phyloP scores from a whole-genome alignment of 2,113 vertebrate species.

The Alces alces region DNA sequence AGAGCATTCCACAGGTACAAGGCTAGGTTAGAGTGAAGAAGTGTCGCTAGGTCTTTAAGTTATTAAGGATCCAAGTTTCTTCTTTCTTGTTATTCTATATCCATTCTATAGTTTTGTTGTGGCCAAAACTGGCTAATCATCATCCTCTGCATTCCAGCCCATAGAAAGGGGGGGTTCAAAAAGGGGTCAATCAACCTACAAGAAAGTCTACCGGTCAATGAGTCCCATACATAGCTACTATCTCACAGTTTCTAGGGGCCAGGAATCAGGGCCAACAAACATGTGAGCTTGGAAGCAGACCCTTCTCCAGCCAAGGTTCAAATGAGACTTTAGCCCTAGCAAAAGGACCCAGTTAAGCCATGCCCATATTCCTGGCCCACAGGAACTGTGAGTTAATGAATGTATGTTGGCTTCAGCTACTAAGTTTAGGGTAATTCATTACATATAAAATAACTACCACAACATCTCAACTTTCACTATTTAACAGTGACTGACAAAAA shows the following conservation, averaged over 20 bases:
- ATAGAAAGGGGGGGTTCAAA: neutral
- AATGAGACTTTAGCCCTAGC: neutral
- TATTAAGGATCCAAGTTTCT: neutral
- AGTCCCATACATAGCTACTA: neutral
- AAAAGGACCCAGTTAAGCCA: neutral
- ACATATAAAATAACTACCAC: neutral
- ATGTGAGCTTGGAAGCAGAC: neutral
- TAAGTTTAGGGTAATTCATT: neutral
- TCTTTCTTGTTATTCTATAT: neutral
- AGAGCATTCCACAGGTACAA: neutral
- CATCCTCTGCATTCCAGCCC: neutral
- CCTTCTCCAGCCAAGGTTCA: neutral
- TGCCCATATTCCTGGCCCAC: neutral
- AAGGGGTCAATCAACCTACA: neutral
- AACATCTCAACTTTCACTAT: constrained; percentile 7
- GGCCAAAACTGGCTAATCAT: constrained; percentile 31
- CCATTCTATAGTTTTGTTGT: neutral
- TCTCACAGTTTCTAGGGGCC: neutral
- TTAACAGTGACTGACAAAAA: constrained; percentile 21
- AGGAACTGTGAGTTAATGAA: constrained; percentile 19
- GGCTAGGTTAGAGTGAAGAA: neutral
- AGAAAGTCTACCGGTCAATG: neutral
- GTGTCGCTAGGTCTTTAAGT: neutral
- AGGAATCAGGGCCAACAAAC: neutral
- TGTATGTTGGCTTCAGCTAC: neutral